Evolutionary conservation across 2,888 invertebrate genomes (phyloP).

Genomic region (Bembecia ichneumoniformis): DNA sequence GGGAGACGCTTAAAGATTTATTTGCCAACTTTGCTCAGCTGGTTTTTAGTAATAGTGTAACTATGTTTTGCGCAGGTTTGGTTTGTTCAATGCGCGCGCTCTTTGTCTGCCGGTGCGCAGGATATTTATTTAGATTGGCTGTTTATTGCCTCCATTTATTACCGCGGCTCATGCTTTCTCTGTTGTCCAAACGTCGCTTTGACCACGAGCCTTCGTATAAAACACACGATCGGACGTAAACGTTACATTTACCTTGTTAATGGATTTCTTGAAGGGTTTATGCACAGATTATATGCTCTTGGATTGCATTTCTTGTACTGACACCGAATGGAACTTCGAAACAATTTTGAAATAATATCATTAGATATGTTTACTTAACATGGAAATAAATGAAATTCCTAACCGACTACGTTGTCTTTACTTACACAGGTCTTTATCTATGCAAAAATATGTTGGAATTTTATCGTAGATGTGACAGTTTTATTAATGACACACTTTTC

Average conservation of each 20-base stretch:
- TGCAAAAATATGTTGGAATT: constrained; percentile 11
- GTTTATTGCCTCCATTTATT: constrained; percentile 34
- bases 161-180: constrained; percentile 33
- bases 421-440: neutral
- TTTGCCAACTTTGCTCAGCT: neutral
- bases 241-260: constrained; percentile 24
- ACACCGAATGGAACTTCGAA: too few relatives aligned
- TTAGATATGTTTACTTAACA: too few relatives aligned
- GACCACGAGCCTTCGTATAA: constrained; percentile 1
- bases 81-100: neutral
- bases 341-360: too few relatives aligned
- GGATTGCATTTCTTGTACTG: too few relatives aligned
- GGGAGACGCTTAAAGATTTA: neutral
- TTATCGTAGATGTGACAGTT: constrained; percentile 33
- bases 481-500: constrained; percentile 19
- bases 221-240: constrained; percentile 20
- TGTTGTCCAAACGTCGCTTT: constrained; percentile 24
- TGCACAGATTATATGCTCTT: neutral
- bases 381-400: constrained; percentile 24
- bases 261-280: constrained; percentile 12
- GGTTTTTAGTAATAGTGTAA: neutral
- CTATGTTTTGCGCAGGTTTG: neutral
- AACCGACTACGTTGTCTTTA: constrained; percentile 27
- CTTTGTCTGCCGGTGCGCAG: constrained; percentile 18
- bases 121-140: constrained; percentile 27